Conservation (phyloP, 2,888 invertebrate species). For the Xestobium rufovillosum region DNA sequence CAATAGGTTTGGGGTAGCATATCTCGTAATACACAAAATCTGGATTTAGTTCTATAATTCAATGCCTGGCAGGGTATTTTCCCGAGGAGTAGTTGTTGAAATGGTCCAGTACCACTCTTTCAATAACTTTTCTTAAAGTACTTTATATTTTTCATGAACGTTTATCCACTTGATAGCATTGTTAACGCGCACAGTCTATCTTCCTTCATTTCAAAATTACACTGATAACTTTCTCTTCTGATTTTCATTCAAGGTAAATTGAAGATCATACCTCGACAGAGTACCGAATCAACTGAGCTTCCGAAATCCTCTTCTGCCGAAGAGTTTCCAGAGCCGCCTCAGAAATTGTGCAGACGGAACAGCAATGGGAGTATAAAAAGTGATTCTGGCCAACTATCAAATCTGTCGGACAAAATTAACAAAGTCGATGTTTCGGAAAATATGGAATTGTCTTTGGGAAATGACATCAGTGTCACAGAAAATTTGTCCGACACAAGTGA, state of each 20-base stretch:
- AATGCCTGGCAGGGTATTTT: too few relatives aligned
- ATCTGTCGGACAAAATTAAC: constrained; percentile 33
- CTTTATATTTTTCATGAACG: too few relatives aligned
- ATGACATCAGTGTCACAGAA: constrained; percentile 26
- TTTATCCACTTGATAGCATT: too few relatives aligned
- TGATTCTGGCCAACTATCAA: constrained; percentile 29
- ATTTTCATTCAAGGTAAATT: constrained; percentile 26
- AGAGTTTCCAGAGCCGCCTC: constrained; percentile 17
- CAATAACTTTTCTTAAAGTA: too few relatives aligned
- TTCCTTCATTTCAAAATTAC: too few relatives aligned
- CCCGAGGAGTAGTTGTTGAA: too few relatives aligned
- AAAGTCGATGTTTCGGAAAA: constrained; percentile 32
- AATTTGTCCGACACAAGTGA: constrained; percentile 18
- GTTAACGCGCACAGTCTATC: too few relatives aligned
- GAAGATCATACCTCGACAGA: constrained; percentile 19
- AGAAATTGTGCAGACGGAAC: constrained; percentile 27
- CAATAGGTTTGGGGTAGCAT: too few relatives aligned
- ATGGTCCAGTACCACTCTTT: too few relatives aligned
- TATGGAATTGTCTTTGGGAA: constrained; percentile 33
- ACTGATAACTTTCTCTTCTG: too few relatives aligned
- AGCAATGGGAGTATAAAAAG: constrained; percentile 32
- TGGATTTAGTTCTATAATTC: too few relatives aligned
- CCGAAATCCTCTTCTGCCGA: constrained; percentile 14
- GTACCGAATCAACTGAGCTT: constrained; percentile 17
- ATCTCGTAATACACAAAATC: too few relatives aligned